Conservation (phyloP, 2,113 vertebrate genomes). For the Phylloscopus whistleri region DNA sequence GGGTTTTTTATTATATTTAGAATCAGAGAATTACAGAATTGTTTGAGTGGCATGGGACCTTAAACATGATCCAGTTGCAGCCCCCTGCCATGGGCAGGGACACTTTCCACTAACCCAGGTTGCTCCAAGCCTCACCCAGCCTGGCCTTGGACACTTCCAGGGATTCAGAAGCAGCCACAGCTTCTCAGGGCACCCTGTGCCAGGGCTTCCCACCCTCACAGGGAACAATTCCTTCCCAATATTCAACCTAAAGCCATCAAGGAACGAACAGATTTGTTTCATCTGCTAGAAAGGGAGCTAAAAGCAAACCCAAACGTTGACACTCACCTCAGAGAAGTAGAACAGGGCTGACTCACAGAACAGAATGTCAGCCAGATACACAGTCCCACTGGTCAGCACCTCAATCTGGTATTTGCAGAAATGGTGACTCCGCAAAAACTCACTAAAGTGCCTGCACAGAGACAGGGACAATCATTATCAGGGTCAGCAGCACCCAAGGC, state of each 20-base stretch:
- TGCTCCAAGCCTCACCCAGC: neutral
- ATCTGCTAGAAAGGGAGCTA: neutral
- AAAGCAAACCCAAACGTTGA: neutral
- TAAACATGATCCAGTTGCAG: neutral
- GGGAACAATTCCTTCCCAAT: neutral
- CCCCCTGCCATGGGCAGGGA: neutral
- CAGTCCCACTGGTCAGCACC: slow-evolving; percentile 97
- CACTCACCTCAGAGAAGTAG: slow-evolving; percentile 97
- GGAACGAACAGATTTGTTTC: neutral
- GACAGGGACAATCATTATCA: neutral
- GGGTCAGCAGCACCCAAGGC: neutral
- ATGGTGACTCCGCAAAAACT: slow-evolving; percentile 95
- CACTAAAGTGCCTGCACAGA: slow-evolving; percentile 90
- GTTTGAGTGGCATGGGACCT: neutral
- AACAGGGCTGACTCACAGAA: slow-evolving; percentile 98
- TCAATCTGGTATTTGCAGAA: slow-evolving; percentile 99
- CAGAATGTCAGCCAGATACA: slow-evolving; percentile 97
- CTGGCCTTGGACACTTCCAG: neutral
- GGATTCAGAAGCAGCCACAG: neutral
- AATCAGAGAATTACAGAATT: neutral
- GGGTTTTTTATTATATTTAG: neutral
- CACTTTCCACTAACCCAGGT: neutral
- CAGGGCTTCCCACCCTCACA: neutral
- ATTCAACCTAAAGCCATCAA: neutral
- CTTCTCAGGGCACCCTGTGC: neutral